phyloP scores from a whole-genome alignment of 2,797 vertebrate species.

The Rhynchonycteris naso region DNA sequence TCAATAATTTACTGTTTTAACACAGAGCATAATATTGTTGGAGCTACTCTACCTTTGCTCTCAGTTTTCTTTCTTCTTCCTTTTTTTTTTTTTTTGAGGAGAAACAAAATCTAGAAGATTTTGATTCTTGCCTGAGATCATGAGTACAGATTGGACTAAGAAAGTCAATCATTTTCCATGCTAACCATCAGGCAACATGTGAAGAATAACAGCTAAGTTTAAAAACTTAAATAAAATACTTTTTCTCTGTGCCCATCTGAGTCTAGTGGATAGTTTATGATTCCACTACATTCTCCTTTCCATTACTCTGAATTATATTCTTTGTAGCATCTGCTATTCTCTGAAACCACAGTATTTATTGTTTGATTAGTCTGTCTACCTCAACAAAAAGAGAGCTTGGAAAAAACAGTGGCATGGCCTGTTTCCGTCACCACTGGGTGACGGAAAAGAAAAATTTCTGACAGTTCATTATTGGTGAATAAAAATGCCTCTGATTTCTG shows the following conservation, averaged over 20 bases:
- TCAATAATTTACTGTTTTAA: conserved; percentile 35
- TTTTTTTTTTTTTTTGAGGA: too few species aligned
- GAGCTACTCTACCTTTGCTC: background rate
- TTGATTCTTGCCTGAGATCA: background rate
- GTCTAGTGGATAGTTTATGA: background rate
- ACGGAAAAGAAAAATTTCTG: too few species aligned
- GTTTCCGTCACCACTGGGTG: background rate
- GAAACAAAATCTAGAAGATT: background rate
- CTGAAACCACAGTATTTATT: conserved; percentile 4
- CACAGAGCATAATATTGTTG: background rate
- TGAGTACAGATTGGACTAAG: background rate
- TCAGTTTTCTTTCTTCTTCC: too few species aligned
- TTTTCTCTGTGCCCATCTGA: background rate
- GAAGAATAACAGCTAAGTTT: background rate
- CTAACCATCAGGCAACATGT: background rate
- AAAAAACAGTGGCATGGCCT: background rate
- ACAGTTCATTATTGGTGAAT: too few species aligned
- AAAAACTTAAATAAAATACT: conserved; percentile 37
- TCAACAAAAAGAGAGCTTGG: background rate
- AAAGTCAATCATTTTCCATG: background rate
- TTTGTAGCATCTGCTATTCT: background rate
- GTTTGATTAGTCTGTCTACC: background rate
- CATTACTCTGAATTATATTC: background rate
- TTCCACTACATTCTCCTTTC: background rate
- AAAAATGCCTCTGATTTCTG: too few species aligned